Base-by-base conservation (phyloP, 2,113 vertebrate species). In the Mustelus asterias region DNA sequence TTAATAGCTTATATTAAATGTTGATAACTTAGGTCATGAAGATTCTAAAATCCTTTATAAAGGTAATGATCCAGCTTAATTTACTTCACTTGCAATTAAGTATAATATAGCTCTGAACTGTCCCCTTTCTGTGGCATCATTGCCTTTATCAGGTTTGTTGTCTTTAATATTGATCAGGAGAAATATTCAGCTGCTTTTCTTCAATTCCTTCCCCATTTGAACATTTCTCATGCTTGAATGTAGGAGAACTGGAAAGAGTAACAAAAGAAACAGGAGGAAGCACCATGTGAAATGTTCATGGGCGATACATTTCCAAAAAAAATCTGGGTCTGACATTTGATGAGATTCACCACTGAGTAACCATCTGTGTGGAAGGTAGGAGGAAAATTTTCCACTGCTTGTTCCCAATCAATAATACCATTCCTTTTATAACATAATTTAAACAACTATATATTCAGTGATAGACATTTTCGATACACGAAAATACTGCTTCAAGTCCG, bases 371-470 rank as follows among this genome's bases (percentile, higher is more conserved):
- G 65, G 8, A 94, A 18, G 26, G 37, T 37, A 69, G 92, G 2
- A 94, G 67, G 37, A n/a, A 70, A 24, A 69, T 67, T 94, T 3
- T 70, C 22, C 63, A 41, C 44, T 94, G n/a, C 10, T 70, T 70
- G 92, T n/a, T 69, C 10, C 92, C 65, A 70, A 41, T 67, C 37
- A 94, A 94, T 90, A 63, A 90, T 90, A 90, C 18, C 54, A 69
- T 10, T 9, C 22, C 29, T 44, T 69, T 69, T 48, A 94, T 94
- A 26, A 24, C 8, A 70, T 26, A 22, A 20, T 94, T 94, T 44
- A 44, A 94, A 94, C 69, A 44, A n/a, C 5, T 60, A 90, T 16
- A 60, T 44, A 26, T 94, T 94, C 63, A 94, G 65, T 69, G 9
- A 33, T 69, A 26, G 65, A 9, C 65, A 69, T 44, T 94, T 37